phyloP scores from a whole-genome alignment of 2,113 vertebrate species.

The Tragelaphus buxtoni region DNA sequence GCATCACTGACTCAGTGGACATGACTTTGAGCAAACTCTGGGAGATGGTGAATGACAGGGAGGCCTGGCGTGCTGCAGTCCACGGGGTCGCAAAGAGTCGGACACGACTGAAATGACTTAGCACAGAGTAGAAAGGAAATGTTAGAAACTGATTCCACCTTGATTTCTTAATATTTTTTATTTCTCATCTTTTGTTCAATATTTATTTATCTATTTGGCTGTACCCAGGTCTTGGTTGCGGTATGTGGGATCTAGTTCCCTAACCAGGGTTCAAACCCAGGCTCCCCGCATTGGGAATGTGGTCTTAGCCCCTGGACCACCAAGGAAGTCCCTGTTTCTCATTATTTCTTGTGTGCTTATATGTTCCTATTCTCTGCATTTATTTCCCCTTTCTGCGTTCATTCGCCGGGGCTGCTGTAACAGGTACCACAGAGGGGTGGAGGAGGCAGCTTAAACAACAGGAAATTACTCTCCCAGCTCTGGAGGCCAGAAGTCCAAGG shows the following conservation, averaged over 20 bases:
- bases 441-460: background rate
- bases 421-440: accelerated
- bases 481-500: background rate
- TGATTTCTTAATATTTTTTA: background rate
- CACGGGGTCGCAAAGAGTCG: background rate
- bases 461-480: accelerated
- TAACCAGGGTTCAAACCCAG: accelerated
- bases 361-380: accelerated
- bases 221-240: background rate
- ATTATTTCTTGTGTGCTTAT: background rate
- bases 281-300: background rate
- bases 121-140: background rate
- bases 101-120: background rate
- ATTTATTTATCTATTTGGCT: background rate
- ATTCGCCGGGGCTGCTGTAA: background rate
- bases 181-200: background rate
- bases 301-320: background rate
- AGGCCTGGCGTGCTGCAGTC: background rate
- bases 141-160: too few species aligned
- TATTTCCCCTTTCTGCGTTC: accelerated
- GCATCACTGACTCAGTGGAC: background rate
- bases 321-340: background rate
- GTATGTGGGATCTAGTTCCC: background rate
- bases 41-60: background rate
- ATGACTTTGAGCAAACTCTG: background rate